Evolutionary conservation across 1,140 invertebrate species (phyloP), one percentile per base, ranked within the genome.

Genomic region (Planococcus citri): DNA sequence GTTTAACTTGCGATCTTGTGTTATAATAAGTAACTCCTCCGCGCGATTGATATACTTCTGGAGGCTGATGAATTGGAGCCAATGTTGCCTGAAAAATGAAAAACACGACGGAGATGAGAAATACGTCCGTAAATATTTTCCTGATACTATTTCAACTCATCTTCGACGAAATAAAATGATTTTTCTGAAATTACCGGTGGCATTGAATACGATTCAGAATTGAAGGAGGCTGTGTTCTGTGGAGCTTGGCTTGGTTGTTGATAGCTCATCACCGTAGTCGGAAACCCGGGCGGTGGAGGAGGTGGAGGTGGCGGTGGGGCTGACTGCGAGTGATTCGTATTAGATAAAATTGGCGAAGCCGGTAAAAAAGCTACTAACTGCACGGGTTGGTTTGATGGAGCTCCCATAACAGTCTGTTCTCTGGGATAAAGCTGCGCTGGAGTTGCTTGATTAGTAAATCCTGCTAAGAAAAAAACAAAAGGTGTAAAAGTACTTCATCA

Each of bases 21-120:
- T 64, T 64, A 17, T 64, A 64, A 27, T 64, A 64, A 6, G 60
- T 64, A 27, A 64, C 60, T 24, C 60, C 60, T 6, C 60, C 60
- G 4, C 60, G 12, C 4, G 60, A 64, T 25, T 64, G 60, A 27
- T 64, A 64, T 4, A 64, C 20, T 27, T 64, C 60, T 20, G 60
- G 60, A 10, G 60, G 22, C 17, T 64, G 60, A 25, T 24, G 60
- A 24, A 64, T 64, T 21, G 60, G 60, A 24, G 60, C 60, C 60
- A 64, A 25, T 20, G 60, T 25, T 25, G 24, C 60, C 60, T 64
- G 57, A 6, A 60, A 60, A 9, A 41, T 41, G 9, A 9, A 9
- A 41, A 58, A 22, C 51, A 22, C 51, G 17, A 20, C 17, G 6
- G 17, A 58, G 6, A 58, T 58, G 51, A 25, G 6, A 64, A 27